Base-by-base conservation (phyloP, 2,797 vertebrate species). In the Chloroceryle amazona region DNA sequence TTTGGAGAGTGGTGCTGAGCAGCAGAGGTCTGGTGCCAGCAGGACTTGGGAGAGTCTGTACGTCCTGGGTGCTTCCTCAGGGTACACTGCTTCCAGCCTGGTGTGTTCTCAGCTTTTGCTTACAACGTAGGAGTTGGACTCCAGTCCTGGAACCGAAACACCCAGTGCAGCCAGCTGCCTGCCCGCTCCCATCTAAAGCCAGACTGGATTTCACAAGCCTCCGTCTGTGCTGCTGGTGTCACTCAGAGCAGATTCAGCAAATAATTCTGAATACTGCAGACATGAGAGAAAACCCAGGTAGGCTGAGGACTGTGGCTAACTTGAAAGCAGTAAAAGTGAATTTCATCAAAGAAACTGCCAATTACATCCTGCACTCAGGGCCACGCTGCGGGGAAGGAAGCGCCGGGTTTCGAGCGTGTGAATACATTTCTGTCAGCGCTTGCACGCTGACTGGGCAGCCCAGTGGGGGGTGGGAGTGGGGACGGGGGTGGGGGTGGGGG, bases 241-340 rank as follows among this genome's bases (percentile, higher is more conserved):
- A 60, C 62, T 8, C 4, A 0, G 33, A 82, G 85, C 55, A 31
- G 18, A 76, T 29, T 81, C 81, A 89, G 62, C 49, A 81, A 60
- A 61, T 51, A 58, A 22, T 19, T 44, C 31, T 22, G 47, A 61
- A 52, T 65, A 26, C 49, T 68, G 42, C 74, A 85, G 71, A n/a
- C 66, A 15, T 14, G 61, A 74, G 39, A 54, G 54, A 46, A 84
- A 86, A 52, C 14, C 31, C 76, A 9, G 11, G 52, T 12, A 81
- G 61, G 72, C 10, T 3, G 16, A 63, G 76, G 61, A 61, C 54
- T 86, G 83, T 19, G 72, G 93, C 73, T 57, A 55, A 35, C 73
- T 71, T 93, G 86, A 81, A 92, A 94, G 90, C 57, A 58, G 82
- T 39, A 86, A 81, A 94, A 94, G 81, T 35, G 74, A 90, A 92